Evolutionary conservation across 2,113 vertebrate species (phyloP).

Genomic region (Caretta caretta): DNA sequence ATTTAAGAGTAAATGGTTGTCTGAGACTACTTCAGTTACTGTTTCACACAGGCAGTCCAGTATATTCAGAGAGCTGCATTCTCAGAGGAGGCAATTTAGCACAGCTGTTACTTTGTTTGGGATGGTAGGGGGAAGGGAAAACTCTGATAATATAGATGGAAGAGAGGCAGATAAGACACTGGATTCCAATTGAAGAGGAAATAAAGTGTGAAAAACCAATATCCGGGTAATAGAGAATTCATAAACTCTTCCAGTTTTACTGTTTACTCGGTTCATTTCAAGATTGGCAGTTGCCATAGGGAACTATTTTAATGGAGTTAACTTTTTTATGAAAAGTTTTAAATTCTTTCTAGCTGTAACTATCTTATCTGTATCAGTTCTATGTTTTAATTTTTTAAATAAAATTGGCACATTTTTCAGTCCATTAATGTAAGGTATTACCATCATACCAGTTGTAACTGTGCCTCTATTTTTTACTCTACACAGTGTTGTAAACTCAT

Average conservation of each 20-base stretch:
- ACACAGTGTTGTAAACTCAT: neutral
- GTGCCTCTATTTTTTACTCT: neutral
- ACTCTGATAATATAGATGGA: neutral
- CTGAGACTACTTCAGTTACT: conserved; percentile 23
- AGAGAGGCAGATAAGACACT: neutral
- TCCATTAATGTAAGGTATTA: neutral
- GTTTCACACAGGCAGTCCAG: conserved; percentile 32
- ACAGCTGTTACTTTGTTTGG: conserved; percentile 25
- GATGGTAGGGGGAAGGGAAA: conserved; percentile 25
- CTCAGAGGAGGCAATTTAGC: conserved; percentile 52
- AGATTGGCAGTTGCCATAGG: neutral
- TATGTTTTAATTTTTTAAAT: neutral
- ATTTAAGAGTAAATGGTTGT: no score
- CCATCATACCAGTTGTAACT: neutral
- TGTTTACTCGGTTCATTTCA: neutral
- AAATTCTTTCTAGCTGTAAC: neutral
- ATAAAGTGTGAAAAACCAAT: neutral
- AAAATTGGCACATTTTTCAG: neutral
- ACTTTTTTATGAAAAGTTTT: neutral
- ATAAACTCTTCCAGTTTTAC: neutral
- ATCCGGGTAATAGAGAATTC: neutral
- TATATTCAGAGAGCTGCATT: conserved; percentile 19
- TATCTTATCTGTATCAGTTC: neutral
- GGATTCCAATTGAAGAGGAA: neutral
- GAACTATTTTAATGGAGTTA: conserved; percentile 16